A percentile compares a stretch with the other conserved stretches of the same genome.
Conservation (phyloP, 2,113 vertebrate species). For the Oxyura jamaicensis region DNA sequence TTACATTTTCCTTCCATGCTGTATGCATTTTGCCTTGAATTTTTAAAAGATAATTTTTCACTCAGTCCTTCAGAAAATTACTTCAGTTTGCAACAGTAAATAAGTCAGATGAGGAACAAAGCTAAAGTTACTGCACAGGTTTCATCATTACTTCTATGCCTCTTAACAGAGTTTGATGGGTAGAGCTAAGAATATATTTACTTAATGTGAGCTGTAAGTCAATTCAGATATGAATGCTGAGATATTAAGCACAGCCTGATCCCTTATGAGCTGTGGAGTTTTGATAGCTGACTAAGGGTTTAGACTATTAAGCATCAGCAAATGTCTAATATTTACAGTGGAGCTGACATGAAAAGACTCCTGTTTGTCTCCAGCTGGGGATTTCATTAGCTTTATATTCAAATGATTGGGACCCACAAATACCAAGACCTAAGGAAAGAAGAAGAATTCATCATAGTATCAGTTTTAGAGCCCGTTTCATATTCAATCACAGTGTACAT, state of each 20-base stretch:
- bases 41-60: conserved; percentile 14
- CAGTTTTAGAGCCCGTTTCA: neutral
- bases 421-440: neutral
- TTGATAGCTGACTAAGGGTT: conserved; percentile 67
- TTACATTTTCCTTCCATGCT: neutral
- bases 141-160: neutral
- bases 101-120: conserved; percentile 16
- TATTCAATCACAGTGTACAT: neutral
- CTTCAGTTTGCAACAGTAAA: conserved; percentile 31
- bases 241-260: conserved; percentile 46
- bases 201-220: conserved; percentile 55
- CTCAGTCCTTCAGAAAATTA: neutral
- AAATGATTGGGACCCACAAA: conserved; percentile 15
- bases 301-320: conserved; percentile 61
- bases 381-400: conserved; percentile 40
- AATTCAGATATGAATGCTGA: conserved; percentile 40
- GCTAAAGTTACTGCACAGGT: neutral
- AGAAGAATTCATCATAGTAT: neutral
- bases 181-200: conserved; percentile 50
- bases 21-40: neutral
- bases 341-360: conserved; percentile 34
- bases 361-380: neutral
- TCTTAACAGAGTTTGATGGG: conserved; percentile 30
- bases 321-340: conserved; percentile 54
- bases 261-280: conserved; percentile 31